These are phyloP conservation scores for Hybognathus amarus DNA, from an alignment of 2,797 vertebrate genomes.

Conservation along the genomic window DNA sequence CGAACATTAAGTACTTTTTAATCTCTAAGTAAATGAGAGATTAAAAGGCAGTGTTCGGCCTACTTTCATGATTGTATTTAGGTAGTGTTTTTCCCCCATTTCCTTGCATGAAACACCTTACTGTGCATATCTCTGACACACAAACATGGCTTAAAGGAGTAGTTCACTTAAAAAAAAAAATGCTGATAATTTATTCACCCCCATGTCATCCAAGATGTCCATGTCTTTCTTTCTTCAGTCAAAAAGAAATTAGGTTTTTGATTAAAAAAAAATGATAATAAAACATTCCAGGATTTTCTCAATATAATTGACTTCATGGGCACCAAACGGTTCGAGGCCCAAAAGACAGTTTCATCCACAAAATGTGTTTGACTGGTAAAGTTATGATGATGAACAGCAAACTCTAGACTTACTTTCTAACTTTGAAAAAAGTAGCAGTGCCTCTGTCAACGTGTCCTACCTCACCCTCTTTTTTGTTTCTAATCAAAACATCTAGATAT, in stretches of 20 bases:
- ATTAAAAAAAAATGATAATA: too few relatives aligned
- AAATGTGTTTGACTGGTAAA: background rate
- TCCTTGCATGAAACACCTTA: slow-evolving; percentile 17
- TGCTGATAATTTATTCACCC: too few relatives aligned
- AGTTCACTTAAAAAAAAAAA: too few relatives aligned
- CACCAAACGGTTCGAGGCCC: too few relatives aligned
- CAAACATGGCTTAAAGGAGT: background rate
- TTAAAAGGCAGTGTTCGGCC: slow-evolving; percentile 55
- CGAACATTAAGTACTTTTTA: slow-evolving; percentile 56
- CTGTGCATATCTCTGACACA: background rate
- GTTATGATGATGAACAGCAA: background rate
- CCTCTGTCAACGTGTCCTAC: background rate
- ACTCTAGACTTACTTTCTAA: background rate
- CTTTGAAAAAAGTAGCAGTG: background rate
- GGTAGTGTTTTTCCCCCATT: slow-evolving; percentile 42
- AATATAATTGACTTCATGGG: too few relatives aligned
- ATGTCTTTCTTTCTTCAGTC: too few relatives aligned
- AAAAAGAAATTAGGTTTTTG: too few relatives aligned
- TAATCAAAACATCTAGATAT: background rate
- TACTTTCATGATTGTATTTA: slow-evolving; percentile 59
- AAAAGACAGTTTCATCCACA: too few relatives aligned
- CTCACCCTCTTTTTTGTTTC: background rate
- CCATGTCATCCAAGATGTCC: too few relatives aligned
- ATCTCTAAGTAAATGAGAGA: slow-evolving; percentile 63
- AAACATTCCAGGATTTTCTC: too few relatives aligned